Evolutionary conservation across 2,797 vertebrate species (phyloP), one percentile per base, ranked within the genome.

Genomic region (Lithobates sylvaticus): DNA sequence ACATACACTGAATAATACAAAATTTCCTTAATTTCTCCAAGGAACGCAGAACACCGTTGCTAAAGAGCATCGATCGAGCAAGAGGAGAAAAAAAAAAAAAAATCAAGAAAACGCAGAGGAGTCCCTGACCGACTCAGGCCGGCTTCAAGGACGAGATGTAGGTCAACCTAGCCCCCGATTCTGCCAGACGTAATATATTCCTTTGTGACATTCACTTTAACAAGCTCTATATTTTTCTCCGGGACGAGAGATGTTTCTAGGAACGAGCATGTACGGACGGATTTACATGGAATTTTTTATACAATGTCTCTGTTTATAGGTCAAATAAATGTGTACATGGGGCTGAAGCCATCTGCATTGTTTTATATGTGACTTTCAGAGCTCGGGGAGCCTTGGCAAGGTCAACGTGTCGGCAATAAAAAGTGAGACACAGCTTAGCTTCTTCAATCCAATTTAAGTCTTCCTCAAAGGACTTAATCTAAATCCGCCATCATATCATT

Each of bases 401-500:
- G 82, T 87, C 89, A 89, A 73, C 42, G 86, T 85, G 71, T 18
- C 90, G 78, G 77, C 91, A 91, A 89, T 90, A 92, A 91, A 92
- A 23, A 86, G 4, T 4, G 73, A 85, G 88, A 86, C 88, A 90
- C 90, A 88, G 80, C 68, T 88, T 70, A 89, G 76, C 90, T 72
- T 78, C 91, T 92, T 91, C 90, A 92, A 93, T 92, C 89, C 91
- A 93, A 93, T 92, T 93, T 92, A 91, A 91, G 92, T 89, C 89
- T 89, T 89, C 90, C 89, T 90, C 88, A 88, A 91, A 90, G 90
- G 32, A 83, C 88, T 89, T 92, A 92, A 94, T 94, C 91, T 93
- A 92, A 91, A 92, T 91, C 92, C 90, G 88, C 92, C 90, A 92
- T 92, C 91, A 90, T 89, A 94, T 93, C 88, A 89, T 92, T 92